Percentiles rank a stretch among this genome's conserved stretches.
Conservation (phyloP, 2,113 vertebrate genomes). For the Prunella himalayana region DNA sequence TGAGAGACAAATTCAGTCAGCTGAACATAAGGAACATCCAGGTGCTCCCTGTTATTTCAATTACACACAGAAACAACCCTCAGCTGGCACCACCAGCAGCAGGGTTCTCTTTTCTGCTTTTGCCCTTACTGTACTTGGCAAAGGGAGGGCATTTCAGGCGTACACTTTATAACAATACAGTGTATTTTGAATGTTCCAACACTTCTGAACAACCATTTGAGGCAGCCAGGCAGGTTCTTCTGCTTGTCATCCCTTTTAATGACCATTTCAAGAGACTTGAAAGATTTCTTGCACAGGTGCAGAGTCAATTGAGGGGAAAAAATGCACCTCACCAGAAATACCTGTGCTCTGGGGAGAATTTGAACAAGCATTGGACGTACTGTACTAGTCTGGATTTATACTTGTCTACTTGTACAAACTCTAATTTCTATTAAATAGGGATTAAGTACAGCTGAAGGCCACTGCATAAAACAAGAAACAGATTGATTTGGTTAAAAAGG, state of each 20-base stretch:
- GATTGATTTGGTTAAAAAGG: neutral
- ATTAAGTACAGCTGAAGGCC: neutral
- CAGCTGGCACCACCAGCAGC: neutral
- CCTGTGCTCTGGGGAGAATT: accelerated
- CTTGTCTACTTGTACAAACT: neutral
- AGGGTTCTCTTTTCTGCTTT: neutral
- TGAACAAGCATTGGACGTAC: neutral
- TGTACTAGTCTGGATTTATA: neutral
- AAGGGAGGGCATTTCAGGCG: neutral
- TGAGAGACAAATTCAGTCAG: neutral
- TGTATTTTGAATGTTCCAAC: neutral
- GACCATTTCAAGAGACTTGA: neutral
- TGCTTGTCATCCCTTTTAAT: neutral
- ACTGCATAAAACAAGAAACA: neutral
- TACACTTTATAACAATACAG: neutral
- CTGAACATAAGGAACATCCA: neutral
- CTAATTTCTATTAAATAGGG: neutral
- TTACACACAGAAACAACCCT: neutral
- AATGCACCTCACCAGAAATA: neutral
- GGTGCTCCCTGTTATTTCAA: neutral
- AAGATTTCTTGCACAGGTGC: neutral
- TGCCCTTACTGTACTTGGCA: neutral
- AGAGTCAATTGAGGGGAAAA: neutral
- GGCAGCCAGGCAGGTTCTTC: neutral
- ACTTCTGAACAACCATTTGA: neutral